phyloP scores from a whole-genome alignment of 2,888 invertebrate species.

The Tipula helvola region DNA sequence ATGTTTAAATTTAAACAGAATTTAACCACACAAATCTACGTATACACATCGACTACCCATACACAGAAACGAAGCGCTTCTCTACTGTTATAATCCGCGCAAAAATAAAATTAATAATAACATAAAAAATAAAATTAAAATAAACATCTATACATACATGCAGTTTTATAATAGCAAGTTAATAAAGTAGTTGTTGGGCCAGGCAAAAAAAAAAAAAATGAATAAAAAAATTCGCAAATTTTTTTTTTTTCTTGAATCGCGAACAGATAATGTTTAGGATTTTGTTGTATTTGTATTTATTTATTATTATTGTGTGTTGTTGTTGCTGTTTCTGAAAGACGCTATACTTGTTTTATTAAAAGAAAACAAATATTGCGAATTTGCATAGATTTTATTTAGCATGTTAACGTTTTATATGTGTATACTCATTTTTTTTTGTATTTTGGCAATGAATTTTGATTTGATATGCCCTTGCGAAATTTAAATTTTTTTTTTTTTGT shows the following conservation, averaged over 20 bases:
- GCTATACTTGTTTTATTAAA: constrained; percentile 8
- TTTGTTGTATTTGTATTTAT: constrained; percentile 5
- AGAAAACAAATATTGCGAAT: not conserved
- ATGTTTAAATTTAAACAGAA: not conserved
- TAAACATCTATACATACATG: not conserved
- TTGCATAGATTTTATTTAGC: constrained; percentile 9
- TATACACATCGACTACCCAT: not conserved
- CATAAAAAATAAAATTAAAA: not conserved
- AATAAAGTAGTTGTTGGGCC: constrained; percentile 7
- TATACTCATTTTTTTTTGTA: not conserved
- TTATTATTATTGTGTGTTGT: not conserved
- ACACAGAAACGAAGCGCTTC: not conserved
- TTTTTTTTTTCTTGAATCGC: not conserved
- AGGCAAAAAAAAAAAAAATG: not conserved
- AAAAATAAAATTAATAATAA: not conserved
- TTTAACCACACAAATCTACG: not conserved
- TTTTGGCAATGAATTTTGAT: constrained; percentile 11
- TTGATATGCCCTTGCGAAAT: constrained; percentile 10
- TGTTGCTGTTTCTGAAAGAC: constrained; percentile 7
- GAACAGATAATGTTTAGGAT: constrained; percentile 7
- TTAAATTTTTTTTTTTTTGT: not conserved
- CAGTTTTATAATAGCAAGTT: not conserved
- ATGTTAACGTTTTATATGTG: not conserved
- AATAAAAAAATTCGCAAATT: not conserved
- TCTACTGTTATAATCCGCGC: constrained; percentile 4